Evolutionary conservation across 2,797 vertebrate species (phyloP).

Genomic region (Enteromius argenteus): DNA sequence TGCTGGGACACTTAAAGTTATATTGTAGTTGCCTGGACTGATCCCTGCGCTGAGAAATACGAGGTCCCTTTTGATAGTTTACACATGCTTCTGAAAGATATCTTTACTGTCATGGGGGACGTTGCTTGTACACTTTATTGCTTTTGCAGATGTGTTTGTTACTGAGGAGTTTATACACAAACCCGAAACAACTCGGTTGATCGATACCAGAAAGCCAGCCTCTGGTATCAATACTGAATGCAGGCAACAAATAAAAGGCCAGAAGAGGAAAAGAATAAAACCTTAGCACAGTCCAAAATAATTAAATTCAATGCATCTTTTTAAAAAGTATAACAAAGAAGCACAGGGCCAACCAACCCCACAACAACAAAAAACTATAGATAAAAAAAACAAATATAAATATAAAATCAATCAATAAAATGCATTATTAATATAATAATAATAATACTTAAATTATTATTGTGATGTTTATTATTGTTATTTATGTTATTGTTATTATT

Average conservation of each 20-base stretch:
- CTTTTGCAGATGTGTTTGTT: slow-evolving; percentile 24
- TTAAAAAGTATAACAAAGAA: background rate
- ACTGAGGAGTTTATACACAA: background rate
- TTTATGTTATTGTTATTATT: no score
- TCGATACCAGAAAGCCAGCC: background rate
- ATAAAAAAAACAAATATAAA: background rate
- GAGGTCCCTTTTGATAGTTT: slow-evolving; percentile 8
- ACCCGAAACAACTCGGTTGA: background rate
- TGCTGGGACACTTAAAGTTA: slow-evolving; percentile 4
- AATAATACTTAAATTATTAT: background rate
- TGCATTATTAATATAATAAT: background rate
- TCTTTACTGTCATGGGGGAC: background rate
- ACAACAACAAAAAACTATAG: background rate
- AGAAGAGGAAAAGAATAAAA: background rate
- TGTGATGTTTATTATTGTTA: background rate
- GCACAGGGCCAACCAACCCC: no score
- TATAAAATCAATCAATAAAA: background rate
- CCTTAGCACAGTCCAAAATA: background rate
- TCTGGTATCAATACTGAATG: background rate
- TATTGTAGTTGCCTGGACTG: background rate
- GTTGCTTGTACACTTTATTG: background rate
- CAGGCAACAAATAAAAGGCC: background rate
- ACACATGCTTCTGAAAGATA: slow-evolving; percentile 12
- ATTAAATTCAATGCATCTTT: background rate
- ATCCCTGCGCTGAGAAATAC: background rate